Conservation (phyloP, 2,888 invertebrate genomes). For the Agrochola circellaris region DNA sequence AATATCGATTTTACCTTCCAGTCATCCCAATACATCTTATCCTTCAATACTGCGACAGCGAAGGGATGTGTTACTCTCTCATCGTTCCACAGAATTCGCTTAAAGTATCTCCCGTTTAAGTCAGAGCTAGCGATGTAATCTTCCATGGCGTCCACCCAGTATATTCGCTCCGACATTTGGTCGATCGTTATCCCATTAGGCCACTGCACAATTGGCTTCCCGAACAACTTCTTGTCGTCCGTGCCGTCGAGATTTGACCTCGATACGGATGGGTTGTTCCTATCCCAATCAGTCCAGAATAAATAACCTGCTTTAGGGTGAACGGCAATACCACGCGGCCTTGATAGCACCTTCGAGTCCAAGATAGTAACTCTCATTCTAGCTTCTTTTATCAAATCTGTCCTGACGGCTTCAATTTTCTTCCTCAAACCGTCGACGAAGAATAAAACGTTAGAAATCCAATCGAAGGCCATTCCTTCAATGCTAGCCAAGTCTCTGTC, state of each 20-base stretch:
- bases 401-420: constrained; percentile 95
- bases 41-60: constrained; percentile 96
- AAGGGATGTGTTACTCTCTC: constrained; percentile 95
- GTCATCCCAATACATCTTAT: constrained; percentile 97
- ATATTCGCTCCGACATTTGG: constrained; percentile 94
- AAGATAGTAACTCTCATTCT: constrained; percentile 95
- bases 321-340: constrained; percentile 95
- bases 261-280: constrained; percentile 94
- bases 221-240: constrained; percentile 92
- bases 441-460: constrained; percentile 96
- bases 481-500: constrained; percentile 94
- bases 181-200: constrained; percentile 97
- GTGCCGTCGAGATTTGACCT: constrained; percentile 95
- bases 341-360: constrained; percentile 91
- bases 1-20: constrained; percentile 95
- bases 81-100: constrained; percentile 92
- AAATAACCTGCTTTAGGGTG: constrained; percentile 95
- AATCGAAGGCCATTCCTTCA: constrained; percentile 97
- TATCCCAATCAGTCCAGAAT: constrained; percentile 97
- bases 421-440: constrained; percentile 95
- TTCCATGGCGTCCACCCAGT: constrained; percentile 96
- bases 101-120: constrained; percentile 93
- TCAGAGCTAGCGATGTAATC: constrained; percentile 95
- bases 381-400: constrained; percentile 90
- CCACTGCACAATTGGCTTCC: constrained; percentile 93